Conservation (phyloP, 2,888 invertebrate species). For the Cecidostiba fungosa region DNA sequence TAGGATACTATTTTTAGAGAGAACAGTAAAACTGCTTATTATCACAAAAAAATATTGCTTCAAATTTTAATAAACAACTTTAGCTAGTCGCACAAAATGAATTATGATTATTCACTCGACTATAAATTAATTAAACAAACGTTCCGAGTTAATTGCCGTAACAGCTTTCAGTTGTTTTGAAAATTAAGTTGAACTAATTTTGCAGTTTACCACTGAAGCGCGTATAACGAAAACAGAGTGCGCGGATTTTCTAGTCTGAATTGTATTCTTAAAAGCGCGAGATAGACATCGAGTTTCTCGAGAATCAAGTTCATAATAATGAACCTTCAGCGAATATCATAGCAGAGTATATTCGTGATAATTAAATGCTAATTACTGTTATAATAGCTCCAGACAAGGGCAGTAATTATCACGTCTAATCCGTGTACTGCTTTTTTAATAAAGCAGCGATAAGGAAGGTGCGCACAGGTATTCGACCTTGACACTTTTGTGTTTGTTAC, state of each 20-base stretch:
- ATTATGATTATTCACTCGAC: not conserved
- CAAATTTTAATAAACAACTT: not conserved
- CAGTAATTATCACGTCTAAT: slow-evolving; percentile 63
- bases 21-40: not conserved
- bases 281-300: slow-evolving; percentile 55
- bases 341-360: slow-evolving; percentile 56
- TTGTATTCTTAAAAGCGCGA: slow-evolving; percentile 45
- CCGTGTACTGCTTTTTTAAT: slow-evolving; percentile 55
- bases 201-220: slow-evolving; percentile 35
- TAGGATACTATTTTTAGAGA: not conserved
- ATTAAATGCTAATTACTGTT: slow-evolving; percentile 65
- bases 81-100: not conserved
- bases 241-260: slow-evolving; percentile 23
- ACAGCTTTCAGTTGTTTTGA: slow-evolving; percentile 20
- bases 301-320: slow-evolving; percentile 59
- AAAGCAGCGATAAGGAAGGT: slow-evolving; percentile 60
- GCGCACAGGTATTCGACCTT: slow-evolving; percentile 50
- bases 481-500: slow-evolving; percentile 62
- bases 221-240: slow-evolving; percentile 11
- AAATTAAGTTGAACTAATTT: slow-evolving; percentile 31
- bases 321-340: slow-evolving; percentile 54
- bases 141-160: not conserved
- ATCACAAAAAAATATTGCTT: not conserved
- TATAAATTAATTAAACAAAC: not conserved
- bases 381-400: slow-evolving; percentile 62